phyloP scores from a whole-genome alignment of 1,140 invertebrate species.

The Drosophila watanabei region DNA sequence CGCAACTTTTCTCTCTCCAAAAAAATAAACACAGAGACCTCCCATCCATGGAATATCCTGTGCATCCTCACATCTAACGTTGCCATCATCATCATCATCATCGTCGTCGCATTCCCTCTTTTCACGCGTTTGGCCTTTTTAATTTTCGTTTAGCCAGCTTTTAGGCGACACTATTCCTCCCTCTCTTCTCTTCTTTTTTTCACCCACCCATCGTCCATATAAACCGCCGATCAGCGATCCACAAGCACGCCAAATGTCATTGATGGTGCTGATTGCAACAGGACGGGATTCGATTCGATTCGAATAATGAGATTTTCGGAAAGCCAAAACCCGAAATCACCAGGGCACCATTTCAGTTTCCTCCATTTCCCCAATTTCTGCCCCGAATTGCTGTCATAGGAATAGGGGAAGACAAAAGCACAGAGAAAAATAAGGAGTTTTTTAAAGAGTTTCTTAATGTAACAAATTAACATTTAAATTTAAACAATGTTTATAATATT shows the following conservation, averaged over 20 bases:
- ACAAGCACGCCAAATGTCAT: conserved; percentile 46
- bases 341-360: conserved; percentile 26
- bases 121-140: conserved; percentile 37
- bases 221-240: conserved; percentile 52
- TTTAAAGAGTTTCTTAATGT: neutral
- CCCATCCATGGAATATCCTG: neutral
- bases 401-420: neutral
- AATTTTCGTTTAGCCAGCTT: conserved; percentile 48
- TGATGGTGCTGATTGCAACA: conserved; percentile 49
- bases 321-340: conserved; percentile 40
- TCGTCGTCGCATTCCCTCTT: conserved; percentile 3
- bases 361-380: neutral
- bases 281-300: conserved; percentile 48
- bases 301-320: conserved; percentile 53
- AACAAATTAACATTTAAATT: neutral
- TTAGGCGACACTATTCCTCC: conserved; percentile 13
- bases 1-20: too few relatives aligned
- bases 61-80: neutral
- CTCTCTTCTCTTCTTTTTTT: too few relatives aligned
- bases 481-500: neutral
- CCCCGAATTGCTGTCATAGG: neutral
- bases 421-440: neutral
- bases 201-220: neutral
- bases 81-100: conserved; percentile 2
- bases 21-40: neutral